A percentile compares a stretch with the other conserved stretches of the same genome.
These are phyloP conservation scores for Poecilobothrus nobilitatus DNA, from an alignment of 2,888 invertebrate species.

Conservation along the genomic window DNA sequence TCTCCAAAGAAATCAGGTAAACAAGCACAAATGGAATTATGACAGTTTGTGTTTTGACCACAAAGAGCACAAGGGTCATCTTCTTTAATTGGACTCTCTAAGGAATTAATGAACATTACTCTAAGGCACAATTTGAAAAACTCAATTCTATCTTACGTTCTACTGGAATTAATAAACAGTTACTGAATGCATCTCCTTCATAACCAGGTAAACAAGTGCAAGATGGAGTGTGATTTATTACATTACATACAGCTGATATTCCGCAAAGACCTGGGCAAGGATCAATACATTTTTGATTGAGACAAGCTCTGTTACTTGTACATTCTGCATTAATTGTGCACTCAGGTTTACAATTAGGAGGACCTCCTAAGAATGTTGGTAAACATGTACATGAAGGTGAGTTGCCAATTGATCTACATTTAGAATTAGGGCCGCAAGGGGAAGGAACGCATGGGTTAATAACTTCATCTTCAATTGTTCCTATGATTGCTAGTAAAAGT, in stretches of 20 bases:
- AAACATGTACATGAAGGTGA: slow-evolving; percentile 62
- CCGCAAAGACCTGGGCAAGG: slow-evolving; percentile 75
- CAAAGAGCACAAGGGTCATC: slow-evolving; percentile 63
- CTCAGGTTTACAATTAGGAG: slow-evolving; percentile 68
- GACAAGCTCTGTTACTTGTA: slow-evolving; percentile 61
- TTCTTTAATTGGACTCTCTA: slow-evolving; percentile 27
- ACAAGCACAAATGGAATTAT: slow-evolving; percentile 51
- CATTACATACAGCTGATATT: slow-evolving; percentile 60
- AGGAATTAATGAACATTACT: slow-evolving; percentile 26
- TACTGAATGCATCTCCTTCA: slow-evolving; percentile 56
- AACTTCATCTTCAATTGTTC: slow-evolving; percentile 34
- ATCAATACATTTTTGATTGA: slow-evolving; percentile 65
- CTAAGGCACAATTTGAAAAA: not conserved
- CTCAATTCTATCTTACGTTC: slow-evolving; percentile 24
- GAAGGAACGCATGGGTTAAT: slow-evolving; percentile 53
- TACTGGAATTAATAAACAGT: slow-evolving; percentile 42
- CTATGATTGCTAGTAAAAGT: slow-evolving; percentile 31
- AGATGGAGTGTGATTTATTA: slow-evolving; percentile 66
- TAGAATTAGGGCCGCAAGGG: slow-evolving; percentile 55
- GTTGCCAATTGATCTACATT: slow-evolving; percentile 51
- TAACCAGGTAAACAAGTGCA: slow-evolving; percentile 49
- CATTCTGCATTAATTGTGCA: slow-evolving; percentile 69
- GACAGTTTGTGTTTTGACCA: slow-evolving; percentile 59
- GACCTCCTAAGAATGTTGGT: slow-evolving; percentile 59
- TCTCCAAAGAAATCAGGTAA: slow-evolving; percentile 63